phyloP scores from a whole-genome alignment of 2,797 vertebrate species.

The Crenuchus spilurus region DNA sequence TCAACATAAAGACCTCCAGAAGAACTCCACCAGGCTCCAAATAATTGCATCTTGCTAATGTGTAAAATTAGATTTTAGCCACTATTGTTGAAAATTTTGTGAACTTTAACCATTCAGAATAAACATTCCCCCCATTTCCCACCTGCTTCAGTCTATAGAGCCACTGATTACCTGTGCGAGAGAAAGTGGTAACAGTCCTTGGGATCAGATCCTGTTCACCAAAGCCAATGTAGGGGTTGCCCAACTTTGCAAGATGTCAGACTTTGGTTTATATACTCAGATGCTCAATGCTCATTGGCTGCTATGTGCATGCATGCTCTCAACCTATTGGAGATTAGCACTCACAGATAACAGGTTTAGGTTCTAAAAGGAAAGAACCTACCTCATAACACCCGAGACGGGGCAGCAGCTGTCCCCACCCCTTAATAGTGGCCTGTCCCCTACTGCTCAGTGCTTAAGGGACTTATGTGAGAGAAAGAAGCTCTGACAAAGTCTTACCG shows the following conservation, averaged over 20 bases:
- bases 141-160: constrained; percentile 46
- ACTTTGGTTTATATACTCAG: constrained; percentile 76
- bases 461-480: constrained; percentile 10
- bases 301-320: constrained; percentile 40
- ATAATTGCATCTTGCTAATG: background rate
- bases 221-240: constrained; percentile 80
- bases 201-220: constrained; percentile 84
- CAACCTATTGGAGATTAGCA: constrained; percentile 67
- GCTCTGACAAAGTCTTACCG: constrained; percentile 9
- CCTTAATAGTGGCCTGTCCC: constrained; percentile 46
- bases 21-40: constrained; percentile 19
- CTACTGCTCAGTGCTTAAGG: constrained; percentile 32
- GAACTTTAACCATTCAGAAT: constrained; percentile 5
- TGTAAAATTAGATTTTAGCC: constrained; percentile 38
- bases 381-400: constrained; percentile 68
- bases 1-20: background rate
- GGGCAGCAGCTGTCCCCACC: constrained; percentile 73
- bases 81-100: constrained; percentile 21
- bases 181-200: constrained; percentile 81
- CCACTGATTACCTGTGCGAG: constrained; percentile 77
- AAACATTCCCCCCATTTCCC: constrained; percentile 33
- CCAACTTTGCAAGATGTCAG: constrained; percentile 73
- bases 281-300: constrained; percentile 70
- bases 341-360: constrained; percentile 52
- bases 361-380: constrained; percentile 81